A percentile compares a stretch with the other conserved stretches of the same genome.
These are phyloP conservation scores for Phylloscopus whistleri DNA, from an alignment of 2,113 vertebrate species.

Conservation along the genomic window DNA sequence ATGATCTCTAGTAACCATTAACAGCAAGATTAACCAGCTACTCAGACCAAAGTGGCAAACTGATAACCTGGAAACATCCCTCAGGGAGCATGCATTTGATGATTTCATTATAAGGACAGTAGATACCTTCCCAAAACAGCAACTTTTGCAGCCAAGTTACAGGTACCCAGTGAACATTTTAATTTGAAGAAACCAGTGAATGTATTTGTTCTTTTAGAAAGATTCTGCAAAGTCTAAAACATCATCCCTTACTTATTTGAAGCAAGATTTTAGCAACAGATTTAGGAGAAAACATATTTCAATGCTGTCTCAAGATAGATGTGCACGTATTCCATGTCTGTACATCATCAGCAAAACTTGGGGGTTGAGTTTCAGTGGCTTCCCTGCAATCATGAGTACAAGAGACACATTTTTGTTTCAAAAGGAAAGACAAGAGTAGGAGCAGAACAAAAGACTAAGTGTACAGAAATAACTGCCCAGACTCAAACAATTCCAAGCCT, in stretches of 20 bases:
- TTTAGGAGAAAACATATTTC: background rate
- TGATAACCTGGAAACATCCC: background rate
- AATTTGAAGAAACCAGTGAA: background rate
- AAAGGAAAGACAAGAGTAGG: background rate
- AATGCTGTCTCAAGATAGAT: background rate
- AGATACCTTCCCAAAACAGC: background rate
- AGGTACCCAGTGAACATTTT: background rate
- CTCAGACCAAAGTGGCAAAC: background rate
- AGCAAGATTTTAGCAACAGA: background rate
- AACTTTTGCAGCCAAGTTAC: background rate
- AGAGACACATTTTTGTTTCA: background rate
- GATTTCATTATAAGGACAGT: background rate
- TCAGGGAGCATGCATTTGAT: background rate
- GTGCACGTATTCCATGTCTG: rapidly evolving
- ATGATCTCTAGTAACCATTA: background rate
- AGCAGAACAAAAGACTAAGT: background rate
- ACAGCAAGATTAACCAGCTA: background rate
- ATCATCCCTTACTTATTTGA: background rate
- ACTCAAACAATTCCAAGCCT: background rate
- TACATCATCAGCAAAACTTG: background rate
- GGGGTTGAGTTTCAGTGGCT: background rate
- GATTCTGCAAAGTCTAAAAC: background rate
- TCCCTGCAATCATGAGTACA: background rate
- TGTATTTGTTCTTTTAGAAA: background rate
- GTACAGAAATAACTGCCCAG: background rate